phyloP scores from a whole-genome alignment of 2,797 vertebrate genomes.

The Falco peregrinus region DNA sequence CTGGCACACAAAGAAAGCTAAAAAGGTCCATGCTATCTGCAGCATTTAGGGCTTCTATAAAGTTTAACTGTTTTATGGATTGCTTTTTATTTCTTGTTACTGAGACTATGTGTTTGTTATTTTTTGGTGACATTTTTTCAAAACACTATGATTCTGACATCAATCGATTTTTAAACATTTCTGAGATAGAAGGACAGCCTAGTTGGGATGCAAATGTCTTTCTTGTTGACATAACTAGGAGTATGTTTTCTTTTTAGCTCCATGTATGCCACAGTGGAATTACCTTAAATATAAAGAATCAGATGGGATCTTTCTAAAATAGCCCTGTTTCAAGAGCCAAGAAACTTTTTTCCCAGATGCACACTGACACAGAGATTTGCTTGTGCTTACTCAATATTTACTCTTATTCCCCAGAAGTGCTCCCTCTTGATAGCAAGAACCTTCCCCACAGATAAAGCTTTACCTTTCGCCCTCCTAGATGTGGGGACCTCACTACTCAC shows the following conservation, averaged over 20 bases:
- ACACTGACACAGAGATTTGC: not conserved
- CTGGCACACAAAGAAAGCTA: not conserved
- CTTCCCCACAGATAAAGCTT: not conserved
- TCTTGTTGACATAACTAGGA: not conserved
- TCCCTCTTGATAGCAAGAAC: not conserved
- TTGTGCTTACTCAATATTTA: not conserved
- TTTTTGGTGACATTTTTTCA: not conserved
- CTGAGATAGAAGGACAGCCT: not conserved
- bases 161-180: not conserved
- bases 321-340: not conserved
- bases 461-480: not conserved
- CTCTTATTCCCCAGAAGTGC: not conserved
- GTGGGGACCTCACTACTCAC: not conserved
- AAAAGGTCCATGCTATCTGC: not conserved
- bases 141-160: not conserved
- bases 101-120: not conserved
- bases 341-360: not conserved
- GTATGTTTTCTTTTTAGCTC: not conserved
- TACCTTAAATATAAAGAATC: not conserved
- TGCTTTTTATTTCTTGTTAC: not conserved
- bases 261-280: not conserved
- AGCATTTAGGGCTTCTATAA: not conserved
- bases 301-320: not conserved
- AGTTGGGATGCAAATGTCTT: not conserved
- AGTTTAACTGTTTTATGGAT: not conserved